Percentiles rank a stretch among this genome's conserved stretches.
Evolutionary conservation across 2,888 invertebrate genomes (phyloP).

Genomic region (Isoperla grammatica): DNA sequence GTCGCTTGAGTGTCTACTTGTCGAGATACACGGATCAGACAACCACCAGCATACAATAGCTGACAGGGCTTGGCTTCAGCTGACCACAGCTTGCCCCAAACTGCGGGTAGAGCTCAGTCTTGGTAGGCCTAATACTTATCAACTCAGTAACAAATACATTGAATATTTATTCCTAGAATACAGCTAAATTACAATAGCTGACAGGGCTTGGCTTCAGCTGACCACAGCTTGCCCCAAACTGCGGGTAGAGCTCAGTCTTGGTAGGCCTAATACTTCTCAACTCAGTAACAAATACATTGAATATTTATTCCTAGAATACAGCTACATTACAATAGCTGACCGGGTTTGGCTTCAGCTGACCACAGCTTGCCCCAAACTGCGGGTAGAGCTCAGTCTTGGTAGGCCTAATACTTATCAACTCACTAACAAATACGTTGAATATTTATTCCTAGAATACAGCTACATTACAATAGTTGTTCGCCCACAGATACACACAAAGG

Average conservation of each 20-base stretch:
- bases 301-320: no score
- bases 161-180: no score
- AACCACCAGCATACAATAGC: constrained; percentile 43
- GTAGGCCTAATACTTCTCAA: no score
- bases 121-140: constrained; percentile 30
- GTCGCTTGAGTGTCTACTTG: constrained; percentile 41
- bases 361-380: constrained; percentile 42
- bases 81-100: constrained; percentile 42
- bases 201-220: constrained; percentile 44
- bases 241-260: constrained; percentile 40
- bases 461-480: constrained; percentile 42
- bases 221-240: constrained; percentile 42
- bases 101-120: constrained; percentile 42
- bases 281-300: no score
- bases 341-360: constrained; percentile 44
- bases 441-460: constrained; percentile 43
- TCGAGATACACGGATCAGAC: constrained; percentile 45
- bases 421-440: no score
- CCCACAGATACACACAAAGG: no score
- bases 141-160: no score
- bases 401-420: no score
- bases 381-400: constrained; percentile 40
- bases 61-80: constrained; percentile 43
- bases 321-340: constrained; percentile 43
- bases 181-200: constrained; percentile 42